Evolutionary conservation across 2,888 invertebrate genomes (phyloP).

Genomic region (Drosophila macrospina): DNA sequence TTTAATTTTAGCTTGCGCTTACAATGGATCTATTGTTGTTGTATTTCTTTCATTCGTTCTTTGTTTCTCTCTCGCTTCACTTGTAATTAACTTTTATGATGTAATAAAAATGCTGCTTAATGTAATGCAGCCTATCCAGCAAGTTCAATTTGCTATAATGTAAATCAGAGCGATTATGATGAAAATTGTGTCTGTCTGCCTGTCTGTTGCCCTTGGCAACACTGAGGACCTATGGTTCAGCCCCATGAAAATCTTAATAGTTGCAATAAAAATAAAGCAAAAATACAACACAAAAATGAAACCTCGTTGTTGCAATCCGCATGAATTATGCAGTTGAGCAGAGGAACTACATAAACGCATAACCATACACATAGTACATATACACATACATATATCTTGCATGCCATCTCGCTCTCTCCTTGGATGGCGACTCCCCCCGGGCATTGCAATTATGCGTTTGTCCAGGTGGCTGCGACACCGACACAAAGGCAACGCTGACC

Average conservation of each 20-base stretch:
- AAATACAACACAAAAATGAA: too few species aligned
- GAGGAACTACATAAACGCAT: slow-evolving; percentile 33
- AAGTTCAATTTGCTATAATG: slow-evolving; percentile 48
- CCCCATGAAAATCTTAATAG: slow-evolving; percentile 55
- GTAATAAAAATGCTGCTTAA: slow-evolving; percentile 51
- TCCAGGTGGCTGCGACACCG: slow-evolving; percentile 41
- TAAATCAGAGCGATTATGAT: slow-evolving; percentile 59
- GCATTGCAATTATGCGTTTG: slow-evolving; percentile 61
- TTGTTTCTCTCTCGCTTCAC: slow-evolving; percentile 7
- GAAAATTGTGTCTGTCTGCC: slow-evolving; percentile 22
- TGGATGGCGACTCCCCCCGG: slow-evolving; percentile 34
- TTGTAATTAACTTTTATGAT: slow-evolving; percentile 60
- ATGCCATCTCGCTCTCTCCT: background rate
- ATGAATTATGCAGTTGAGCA: slow-evolving; percentile 34
- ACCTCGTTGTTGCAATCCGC: slow-evolving; percentile 59
- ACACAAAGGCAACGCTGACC: slow-evolving; percentile 56
- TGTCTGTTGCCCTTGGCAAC: slow-evolving; percentile 9
- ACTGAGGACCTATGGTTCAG: slow-evolving; percentile 3
- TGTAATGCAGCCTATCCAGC: slow-evolving; percentile 46
- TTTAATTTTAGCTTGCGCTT: slow-evolving; percentile 28
- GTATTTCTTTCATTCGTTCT: slow-evolving; percentile 3
- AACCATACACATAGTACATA: slow-evolving; percentile 28
- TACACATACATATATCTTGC: background rate
- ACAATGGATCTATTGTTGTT: slow-evolving; percentile 21
- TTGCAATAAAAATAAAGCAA: slow-evolving; percentile 59